phyloP scores from a whole-genome alignment of 2,888 invertebrate genomes.

The Ochropleura leucogaster region DNA sequence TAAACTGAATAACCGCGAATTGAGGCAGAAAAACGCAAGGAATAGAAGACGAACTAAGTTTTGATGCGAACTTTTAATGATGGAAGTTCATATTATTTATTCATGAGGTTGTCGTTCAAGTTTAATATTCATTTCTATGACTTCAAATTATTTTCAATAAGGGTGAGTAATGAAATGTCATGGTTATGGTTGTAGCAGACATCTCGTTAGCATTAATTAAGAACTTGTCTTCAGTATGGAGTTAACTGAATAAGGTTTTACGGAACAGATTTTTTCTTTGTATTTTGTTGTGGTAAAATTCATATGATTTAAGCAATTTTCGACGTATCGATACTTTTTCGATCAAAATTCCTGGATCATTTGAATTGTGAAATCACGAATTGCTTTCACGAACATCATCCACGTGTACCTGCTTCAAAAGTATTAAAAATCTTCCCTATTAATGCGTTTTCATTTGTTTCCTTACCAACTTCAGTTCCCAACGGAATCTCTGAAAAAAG shows the following conservation, averaged over 20 bases:
- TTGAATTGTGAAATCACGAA: neutral
- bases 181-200: conserved; percentile 1
- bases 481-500: conserved; percentile 14
- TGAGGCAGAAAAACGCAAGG: conserved; percentile 41
- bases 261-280: neutral
- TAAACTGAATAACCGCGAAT: conserved; percentile 65
- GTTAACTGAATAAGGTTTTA: neutral
- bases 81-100: conserved; percentile 61
- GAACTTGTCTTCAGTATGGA: neutral
- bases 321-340: neutral
- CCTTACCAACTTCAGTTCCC: neutral
- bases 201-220: conserved; percentile 22
- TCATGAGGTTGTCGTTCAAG: conserved; percentile 38
- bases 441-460: neutral
- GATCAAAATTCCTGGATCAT: neutral
- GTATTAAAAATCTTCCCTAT: conserved; percentile 1
- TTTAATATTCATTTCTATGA: conserved; percentile 46
- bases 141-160: conserved; percentile 38
- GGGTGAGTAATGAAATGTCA: conserved; percentile 25
- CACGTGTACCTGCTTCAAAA: neutral
- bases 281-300: too few relatives aligned
- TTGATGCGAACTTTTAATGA: conserved; percentile 66
- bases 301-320: neutral
- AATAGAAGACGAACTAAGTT: conserved; percentile 37
- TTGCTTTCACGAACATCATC: neutral